Conservation (phyloP, 2,113 vertebrate genomes). For the Sus scrofa region T2T-Sscrofa CM000824.6:74612001-74612500, state of each 20-base stretch:
- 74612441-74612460: neutral
- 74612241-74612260: neutral
- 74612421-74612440: neutral
- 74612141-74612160: neutral
- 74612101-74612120: neutral
- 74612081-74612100: constrained; percentile 32
- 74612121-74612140: neutral
- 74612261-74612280: no score
- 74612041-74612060: neutral
- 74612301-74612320: neutral
- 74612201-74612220: neutral
- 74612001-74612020: neutral
- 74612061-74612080: neutral
- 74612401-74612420: neutral
- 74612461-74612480: neutral
- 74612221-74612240: neutral
- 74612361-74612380: neutral
- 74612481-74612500: neutral
- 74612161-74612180: neutral
- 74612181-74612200: neutral
- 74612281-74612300: no score
- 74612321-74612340: neutral
- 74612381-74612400: constrained; percentile 10
- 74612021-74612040: neutral
- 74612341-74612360: neutral